phyloP scores from a whole-genome alignment of 23 tunicate species.

The Trididemnum clinides region DNA sequence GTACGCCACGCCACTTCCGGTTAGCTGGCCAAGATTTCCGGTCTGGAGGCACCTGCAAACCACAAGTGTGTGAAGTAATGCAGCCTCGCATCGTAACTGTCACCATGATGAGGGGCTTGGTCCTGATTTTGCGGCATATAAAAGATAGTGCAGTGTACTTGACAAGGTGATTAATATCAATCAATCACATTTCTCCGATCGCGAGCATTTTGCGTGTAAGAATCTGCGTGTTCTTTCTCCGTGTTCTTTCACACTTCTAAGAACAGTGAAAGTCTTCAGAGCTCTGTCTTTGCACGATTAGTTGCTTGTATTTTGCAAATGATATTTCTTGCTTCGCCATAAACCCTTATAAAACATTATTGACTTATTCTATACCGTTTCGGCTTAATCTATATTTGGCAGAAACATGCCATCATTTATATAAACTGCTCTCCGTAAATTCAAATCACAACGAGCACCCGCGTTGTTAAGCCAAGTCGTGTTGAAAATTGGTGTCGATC shows the following conservation, averaged over 20 bases:
- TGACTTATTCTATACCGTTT: conserved; percentile 1
- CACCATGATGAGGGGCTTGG: too few species aligned
- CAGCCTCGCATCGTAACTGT: too few species aligned
- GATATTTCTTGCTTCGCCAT: conserved; percentile 11
- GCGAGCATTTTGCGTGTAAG: too few species aligned
- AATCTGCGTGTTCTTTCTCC: too few species aligned
- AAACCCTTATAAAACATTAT: not conserved
- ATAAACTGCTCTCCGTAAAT: not conserved
- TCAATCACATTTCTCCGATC: too few species aligned
- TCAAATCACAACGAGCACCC: not conserved
- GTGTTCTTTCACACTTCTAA: too few species aligned
- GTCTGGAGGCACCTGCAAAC: not conserved
- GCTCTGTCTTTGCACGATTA: not conserved
- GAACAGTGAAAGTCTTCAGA: not conserved
- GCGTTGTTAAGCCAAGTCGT: too few species aligned
- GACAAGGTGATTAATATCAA: too few species aligned
- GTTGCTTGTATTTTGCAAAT: not conserved
- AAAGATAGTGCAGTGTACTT: too few species aligned
- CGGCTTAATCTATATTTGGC: conserved; percentile 5
- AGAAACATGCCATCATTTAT: not conserved
- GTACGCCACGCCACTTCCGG: conserved; percentile 23
- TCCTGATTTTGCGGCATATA: too few species aligned
- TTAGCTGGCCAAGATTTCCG: not conserved
- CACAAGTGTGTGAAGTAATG: not conserved
- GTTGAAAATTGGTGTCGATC: not conserved